Evolutionary conservation across 2,113 vertebrate genomes (phyloP).

Genomic region (Strigops habroptila): DNA sequence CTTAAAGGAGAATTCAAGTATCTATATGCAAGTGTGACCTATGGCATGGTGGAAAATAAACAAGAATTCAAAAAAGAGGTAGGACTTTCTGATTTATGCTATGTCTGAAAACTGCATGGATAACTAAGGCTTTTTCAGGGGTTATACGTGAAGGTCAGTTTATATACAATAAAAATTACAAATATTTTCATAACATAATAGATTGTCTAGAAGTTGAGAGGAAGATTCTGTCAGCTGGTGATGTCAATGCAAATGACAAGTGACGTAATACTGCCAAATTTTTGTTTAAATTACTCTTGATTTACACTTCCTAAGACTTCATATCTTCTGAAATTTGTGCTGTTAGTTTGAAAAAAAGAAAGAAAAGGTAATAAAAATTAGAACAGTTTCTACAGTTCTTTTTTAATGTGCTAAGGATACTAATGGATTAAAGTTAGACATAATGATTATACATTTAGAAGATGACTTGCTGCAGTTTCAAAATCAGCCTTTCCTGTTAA

Average conservation of each 20-base stretch:
- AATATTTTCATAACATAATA: background rate
- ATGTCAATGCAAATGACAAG: background rate
- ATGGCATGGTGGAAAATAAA: background rate
- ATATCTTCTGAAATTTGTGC: background rate
- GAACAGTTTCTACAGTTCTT: background rate
- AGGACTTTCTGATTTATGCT: background rate
- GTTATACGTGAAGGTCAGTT: rapidly evolving
- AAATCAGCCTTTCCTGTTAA: background rate
- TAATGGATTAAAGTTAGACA: background rate
- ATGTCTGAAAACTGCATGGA: background rate
- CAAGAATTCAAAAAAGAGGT: background rate
- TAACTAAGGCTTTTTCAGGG: background rate
- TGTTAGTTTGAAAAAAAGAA: background rate
- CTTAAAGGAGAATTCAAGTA: background rate
- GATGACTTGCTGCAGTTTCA: background rate
- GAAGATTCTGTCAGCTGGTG: background rate
- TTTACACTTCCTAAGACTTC: background rate
- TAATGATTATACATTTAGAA: background rate
- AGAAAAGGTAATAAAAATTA: background rate
- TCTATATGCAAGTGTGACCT: background rate
- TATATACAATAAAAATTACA: background rate
- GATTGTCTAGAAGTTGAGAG: background rate
- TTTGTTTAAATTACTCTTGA: background rate
- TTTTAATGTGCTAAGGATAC: background rate
- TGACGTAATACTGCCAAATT: background rate